Percentiles rank a stretch among this genome's conserved stretches.
These are phyloP conservation scores for Styela clava DNA, from an alignment of 23 tunicate genomes.

Conservation along the genomic window DNA sequence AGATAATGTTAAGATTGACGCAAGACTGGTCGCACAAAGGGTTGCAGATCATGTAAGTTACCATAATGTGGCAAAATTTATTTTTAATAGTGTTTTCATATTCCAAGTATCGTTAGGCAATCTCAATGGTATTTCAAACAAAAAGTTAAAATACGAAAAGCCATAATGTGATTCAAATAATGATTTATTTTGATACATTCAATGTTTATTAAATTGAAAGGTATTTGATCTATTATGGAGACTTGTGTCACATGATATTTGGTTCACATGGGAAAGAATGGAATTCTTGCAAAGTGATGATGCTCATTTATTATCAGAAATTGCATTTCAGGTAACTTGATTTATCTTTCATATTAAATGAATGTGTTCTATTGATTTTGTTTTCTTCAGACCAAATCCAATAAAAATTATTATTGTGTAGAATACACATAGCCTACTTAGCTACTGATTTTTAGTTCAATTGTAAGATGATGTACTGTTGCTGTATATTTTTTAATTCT, in stretches of 20 bases:
- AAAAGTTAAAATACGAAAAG: neutral
- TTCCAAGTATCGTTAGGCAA: no score
- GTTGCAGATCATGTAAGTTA: conserved; percentile 62
- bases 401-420: neutral
- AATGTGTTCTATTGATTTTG: neutral
- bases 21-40: conserved; percentile 53
- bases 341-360: neutral
- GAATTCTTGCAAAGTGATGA: conserved; percentile 70
- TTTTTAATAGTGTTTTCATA: no score
- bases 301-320: conserved; percentile 38
- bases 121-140: neutral
- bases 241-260: conserved; percentile 84
- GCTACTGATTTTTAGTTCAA: no score
- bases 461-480: no score
- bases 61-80: no score
- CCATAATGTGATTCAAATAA: neutral
- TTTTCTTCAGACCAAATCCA: neutral
- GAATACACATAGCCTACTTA: no score
- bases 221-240: conserved; percentile 79
- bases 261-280: conserved; percentile 93
- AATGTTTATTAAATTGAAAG: no score
- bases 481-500: no score
- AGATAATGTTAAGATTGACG: conserved; percentile 62
- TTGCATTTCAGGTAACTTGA: conserved; percentile 16
- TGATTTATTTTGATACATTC: neutral